Percentiles rank a stretch among this genome's conserved stretches.
These are phyloP conservation scores for Aphodius sticticus DNA, from an alignment of 2,888 invertebrate genomes.

Conservation along the genomic window DNA sequence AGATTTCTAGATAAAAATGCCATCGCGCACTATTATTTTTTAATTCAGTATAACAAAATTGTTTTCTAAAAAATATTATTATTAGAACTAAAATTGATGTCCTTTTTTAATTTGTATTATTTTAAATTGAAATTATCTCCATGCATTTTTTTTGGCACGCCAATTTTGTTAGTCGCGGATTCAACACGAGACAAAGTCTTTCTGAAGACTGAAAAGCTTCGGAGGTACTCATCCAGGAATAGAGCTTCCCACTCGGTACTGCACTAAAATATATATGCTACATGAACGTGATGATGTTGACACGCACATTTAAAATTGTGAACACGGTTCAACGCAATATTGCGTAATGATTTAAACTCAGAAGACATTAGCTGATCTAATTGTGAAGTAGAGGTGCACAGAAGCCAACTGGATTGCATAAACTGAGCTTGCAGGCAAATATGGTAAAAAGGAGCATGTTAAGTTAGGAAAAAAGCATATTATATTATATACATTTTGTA, in stretches of 20 bases:
- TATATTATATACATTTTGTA: no score
- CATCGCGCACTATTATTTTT: neutral
- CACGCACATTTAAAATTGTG: neutral
- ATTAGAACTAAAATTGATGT: no score
- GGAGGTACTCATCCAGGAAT: neutral
- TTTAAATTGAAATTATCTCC: neutral
- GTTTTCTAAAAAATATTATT: neutral
- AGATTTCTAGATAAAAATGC: neutral
- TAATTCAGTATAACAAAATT: neutral
- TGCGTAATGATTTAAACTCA: neutral
- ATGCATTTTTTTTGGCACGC: neutral
- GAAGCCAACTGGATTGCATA: no score
- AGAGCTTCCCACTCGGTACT: neutral
- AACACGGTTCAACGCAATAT: constrained; percentile 4
- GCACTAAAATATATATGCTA: neutral
- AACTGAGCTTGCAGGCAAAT: no score
- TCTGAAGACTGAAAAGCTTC: constrained; percentile 4
- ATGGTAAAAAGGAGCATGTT: no score
- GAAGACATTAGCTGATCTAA: neutral
- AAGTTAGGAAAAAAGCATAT: no score
- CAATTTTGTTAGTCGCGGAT: neutral
- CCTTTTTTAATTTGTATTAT: neutral
- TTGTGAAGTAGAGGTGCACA: neutral
- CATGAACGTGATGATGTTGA: neutral
- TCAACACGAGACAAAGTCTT: neutral